phyloP scores from a whole-genome alignment of 2,888 invertebrate species.

The Atrina japonica region DNA sequence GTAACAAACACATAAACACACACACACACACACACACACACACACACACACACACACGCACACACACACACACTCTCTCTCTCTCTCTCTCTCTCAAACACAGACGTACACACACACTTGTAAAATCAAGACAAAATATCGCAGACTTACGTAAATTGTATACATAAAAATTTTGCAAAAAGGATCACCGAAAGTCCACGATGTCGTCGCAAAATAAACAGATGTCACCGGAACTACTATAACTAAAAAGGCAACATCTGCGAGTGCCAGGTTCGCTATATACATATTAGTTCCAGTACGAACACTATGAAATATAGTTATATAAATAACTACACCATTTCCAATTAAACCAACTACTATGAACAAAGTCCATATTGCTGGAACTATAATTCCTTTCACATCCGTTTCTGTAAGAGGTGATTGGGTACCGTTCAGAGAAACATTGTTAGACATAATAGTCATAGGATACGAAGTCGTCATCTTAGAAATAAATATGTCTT shows the following conservation, averaged over 20 bases:
- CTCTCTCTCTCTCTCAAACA: no score
- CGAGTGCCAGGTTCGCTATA: conserved; percentile 66
- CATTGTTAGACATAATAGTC: no score
- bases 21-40: no score
- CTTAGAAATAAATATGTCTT: no score
- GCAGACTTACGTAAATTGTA: conserved; percentile 58
- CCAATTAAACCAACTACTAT: conserved; percentile 59
- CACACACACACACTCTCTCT: no score
- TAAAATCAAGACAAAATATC: no score
- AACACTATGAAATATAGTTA: conserved; percentile 60
- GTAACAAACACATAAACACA: no score
- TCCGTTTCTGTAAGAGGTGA: not conserved
- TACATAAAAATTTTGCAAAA: conserved; percentile 65
- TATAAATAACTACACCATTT: conserved; percentile 64
- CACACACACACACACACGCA: no score
- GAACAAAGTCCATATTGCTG: conserved; percentile 58
- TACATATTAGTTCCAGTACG: conserved; percentile 63
- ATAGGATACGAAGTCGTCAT: no score
- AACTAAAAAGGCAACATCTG: conserved; percentile 65
- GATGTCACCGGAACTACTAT: conserved; percentile 65
- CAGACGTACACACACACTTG: no score
- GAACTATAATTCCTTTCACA: conserved; percentile 42
- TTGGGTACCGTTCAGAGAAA: no score
- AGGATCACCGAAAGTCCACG: conserved; percentile 59
- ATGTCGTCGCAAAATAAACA: conserved; percentile 51